These are phyloP conservation scores for Hirtodrosophila histrioides DNA, from an alignment of 2,888 invertebrate species.

Conservation along the genomic window DNA sequence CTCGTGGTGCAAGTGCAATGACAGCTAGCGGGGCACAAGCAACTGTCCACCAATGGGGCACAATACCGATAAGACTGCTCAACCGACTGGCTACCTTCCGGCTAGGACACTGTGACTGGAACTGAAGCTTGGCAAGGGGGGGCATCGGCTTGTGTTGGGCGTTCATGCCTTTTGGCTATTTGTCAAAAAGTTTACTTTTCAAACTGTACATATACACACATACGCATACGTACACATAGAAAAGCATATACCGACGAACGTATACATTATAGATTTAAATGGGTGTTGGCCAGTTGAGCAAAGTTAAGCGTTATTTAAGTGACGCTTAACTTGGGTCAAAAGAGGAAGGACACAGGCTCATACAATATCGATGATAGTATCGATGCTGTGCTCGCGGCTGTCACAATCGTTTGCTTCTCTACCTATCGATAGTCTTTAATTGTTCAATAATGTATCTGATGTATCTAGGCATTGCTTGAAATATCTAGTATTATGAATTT, in stretches of 20 bases:
- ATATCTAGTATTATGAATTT: too few relatives aligned
- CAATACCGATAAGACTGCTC: constrained; percentile 59
- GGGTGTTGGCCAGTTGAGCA: constrained; percentile 67
- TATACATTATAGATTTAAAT: constrained; percentile 45
- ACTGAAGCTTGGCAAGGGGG: neutral
- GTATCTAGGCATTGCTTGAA: too few relatives aligned
- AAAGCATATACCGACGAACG: constrained; percentile 1
- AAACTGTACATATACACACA: constrained; percentile 19
- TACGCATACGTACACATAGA: constrained; percentile 1
- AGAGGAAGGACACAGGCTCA: neutral
- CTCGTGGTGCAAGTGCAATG: constrained; percentile 61
- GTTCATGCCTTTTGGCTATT: constrained; percentile 73
- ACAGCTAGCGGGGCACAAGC: constrained; percentile 53
- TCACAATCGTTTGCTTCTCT: too few relatives aligned
- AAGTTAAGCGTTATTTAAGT: constrained; percentile 49
- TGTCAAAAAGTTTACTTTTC: constrained; percentile 67
- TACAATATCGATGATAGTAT: too few relatives aligned
- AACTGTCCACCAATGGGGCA: constrained; percentile 59
- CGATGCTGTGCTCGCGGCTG: too few relatives aligned
- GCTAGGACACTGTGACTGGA: constrained; percentile 24
- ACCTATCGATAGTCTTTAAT: too few relatives aligned
- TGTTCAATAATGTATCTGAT: too few relatives aligned
- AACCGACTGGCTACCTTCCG: constrained; percentile 59
- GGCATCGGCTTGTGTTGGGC: constrained; percentile 31
- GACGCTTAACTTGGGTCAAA: constrained; percentile 23